Evolutionary conservation across 2,797 vertebrate genomes (phyloP), one percentile per base, ranked within the genome.

Genomic region (Ptychadena robeensis): DNA sequence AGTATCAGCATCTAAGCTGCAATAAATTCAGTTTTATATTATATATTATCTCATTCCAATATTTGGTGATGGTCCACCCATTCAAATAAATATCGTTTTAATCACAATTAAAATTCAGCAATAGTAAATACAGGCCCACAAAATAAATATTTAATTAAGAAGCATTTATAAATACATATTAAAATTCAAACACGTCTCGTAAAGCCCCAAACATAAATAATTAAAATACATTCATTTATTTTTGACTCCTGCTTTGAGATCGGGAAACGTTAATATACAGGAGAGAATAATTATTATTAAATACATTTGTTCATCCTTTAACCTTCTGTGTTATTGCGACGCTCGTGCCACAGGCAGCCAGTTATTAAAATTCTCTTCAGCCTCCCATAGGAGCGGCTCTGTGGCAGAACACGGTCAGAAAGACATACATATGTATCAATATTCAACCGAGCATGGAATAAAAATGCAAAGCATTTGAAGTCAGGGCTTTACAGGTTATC

Each of bases 371-470:
- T 70, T 77, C 32, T 25, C 35, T 18, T 57, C 53, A 22, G 53
- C 73, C 69, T 76, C 66, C 73, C 81, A 27, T 66, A 82, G 70
- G 73, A 82, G n/a, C 57, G 44, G 81, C n/a, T 48, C 35, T n/a
- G 66, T 77, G 57, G 44, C 44, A 37, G 44, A 82, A 71, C 80
- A 66, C 61, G 31, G 73, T 48, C 48, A 59, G 53, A 76, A 34
- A 22, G 53, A 77, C 69, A 70, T 82, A 71, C 73, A 82, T 71
- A 64, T 70, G 66, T 82, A 77, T 76, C 53, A 82, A 82, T 53
- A 82, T 69, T 70, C 66, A 82, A 18, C 37, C 35, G 65, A 82
- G 73, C 73, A 77, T 82, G 53, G 61, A 68, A 40, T 65, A 68
- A 63, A 75, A 82, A 75, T 61, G 72, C 27, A 59, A 74, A 81